Evolutionary conservation across 2,797 vertebrate species (phyloP).

Genomic region (Halcyon chelicuti): DNA sequence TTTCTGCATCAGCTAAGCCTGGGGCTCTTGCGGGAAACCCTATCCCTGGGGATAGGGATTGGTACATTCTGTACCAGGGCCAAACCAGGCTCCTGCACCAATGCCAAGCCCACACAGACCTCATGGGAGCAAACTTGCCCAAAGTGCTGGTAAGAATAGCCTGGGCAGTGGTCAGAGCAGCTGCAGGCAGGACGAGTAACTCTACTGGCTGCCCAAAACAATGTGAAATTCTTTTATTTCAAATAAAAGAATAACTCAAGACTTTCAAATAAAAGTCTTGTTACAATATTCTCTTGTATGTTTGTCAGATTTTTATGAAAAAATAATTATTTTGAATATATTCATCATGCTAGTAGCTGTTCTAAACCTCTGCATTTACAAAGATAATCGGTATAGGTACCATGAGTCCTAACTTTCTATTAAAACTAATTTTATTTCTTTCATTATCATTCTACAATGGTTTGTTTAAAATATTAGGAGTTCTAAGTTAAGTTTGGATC

Average conservation of each 20-base stretch:
- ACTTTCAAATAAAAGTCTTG: background rate
- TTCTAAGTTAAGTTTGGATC: background rate
- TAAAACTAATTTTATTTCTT: background rate
- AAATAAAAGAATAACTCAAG: background rate
- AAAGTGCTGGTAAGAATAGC: background rate
- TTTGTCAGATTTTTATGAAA: background rate
- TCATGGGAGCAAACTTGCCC: background rate
- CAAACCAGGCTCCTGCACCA: background rate
- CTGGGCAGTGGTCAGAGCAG: background rate
- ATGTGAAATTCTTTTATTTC: background rate
- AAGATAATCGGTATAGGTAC: background rate
- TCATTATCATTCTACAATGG: background rate
- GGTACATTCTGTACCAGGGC: background rate
- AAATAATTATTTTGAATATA: background rate
- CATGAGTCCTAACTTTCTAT: background rate
- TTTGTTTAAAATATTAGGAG: background rate
- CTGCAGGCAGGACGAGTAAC: background rate
- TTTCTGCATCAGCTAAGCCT: background rate
- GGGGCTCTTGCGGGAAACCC: background rate
- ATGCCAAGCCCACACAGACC: background rate
- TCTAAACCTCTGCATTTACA: background rate
- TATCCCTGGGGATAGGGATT: background rate
- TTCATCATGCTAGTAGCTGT: background rate
- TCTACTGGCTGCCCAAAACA: background rate
- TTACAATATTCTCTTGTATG: background rate